A percentile compares a stretch with the other conserved stretches of the same genome.
Evolutionary conservation across 2,797 vertebrate genomes (phyloP).

Genomic region (Somateria mollissima): DNA sequence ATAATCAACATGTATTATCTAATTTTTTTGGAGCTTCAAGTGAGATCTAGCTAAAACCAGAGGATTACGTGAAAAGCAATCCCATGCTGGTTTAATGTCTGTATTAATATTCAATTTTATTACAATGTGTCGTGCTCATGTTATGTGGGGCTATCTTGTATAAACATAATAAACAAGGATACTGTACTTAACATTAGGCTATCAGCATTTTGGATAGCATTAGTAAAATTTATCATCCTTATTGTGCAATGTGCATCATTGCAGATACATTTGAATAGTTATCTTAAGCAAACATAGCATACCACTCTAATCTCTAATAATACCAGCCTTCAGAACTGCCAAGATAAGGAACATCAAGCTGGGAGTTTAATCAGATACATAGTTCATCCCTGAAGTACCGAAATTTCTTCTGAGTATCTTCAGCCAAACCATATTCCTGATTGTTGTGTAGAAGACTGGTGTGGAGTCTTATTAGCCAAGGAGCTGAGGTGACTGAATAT

Average conservation of each 20-base stretch:
- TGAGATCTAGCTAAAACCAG: background rate
- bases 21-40: background rate
- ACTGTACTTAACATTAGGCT: background rate
- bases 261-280: background rate
- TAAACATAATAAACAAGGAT: background rate
- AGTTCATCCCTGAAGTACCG: background rate
- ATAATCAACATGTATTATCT: background rate
- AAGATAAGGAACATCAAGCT: background rate
- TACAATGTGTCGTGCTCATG: background rate
- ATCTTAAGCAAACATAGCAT: background rate
- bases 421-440: background rate
- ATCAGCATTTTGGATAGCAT: background rate
- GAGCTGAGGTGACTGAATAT: background rate
- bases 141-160: background rate
- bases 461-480: background rate
- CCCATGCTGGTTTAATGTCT: background rate
- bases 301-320: background rate
- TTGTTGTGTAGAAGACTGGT: background rate
- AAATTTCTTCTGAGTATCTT: background rate
- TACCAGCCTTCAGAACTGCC: background rate
- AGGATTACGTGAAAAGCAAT: background rate
- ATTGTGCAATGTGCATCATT: background rate
- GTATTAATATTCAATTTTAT: background rate
- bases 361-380: background rate
- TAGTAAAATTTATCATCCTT: slow-evolving; percentile 1